These are phyloP conservation scores for Mythimna vitellina DNA, from an alignment of 2,888 invertebrate species.

Conservation along the genomic window DNA sequence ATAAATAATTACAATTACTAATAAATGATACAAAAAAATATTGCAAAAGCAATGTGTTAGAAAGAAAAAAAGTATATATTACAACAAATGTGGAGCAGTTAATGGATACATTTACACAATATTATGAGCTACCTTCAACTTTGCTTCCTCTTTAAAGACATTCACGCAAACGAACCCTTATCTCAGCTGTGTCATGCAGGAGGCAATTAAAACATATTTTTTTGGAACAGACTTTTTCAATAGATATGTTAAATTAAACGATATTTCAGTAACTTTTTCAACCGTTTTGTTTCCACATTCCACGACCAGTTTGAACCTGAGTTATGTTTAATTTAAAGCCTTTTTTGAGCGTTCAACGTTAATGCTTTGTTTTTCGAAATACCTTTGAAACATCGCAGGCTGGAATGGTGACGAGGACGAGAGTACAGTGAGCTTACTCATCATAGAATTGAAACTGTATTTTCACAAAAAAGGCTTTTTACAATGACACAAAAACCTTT, in stretches of 20 bases:
- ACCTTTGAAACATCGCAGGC: not conserved
- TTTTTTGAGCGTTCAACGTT: constrained; percentile 6
- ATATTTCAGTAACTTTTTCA: constrained; percentile 29
- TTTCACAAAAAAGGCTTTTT: not conserved
- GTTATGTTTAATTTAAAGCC: constrained; percentile 28
- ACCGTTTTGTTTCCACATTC: constrained; percentile 21
- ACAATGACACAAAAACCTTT: not conserved
- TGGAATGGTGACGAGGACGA: not conserved
- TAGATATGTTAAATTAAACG: constrained; percentile 25
- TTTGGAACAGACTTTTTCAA: constrained; percentile 13
- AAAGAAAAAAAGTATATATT: too few species aligned
- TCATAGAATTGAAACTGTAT: too few species aligned
- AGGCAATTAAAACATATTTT: constrained; percentile 3
- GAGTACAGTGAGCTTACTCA: not conserved
- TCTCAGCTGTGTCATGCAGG: not conserved
- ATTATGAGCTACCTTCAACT: too few species aligned
- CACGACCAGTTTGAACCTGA: constrained; percentile 13
- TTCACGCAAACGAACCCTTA: too few species aligned
- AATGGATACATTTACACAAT: too few species aligned
- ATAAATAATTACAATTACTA: too few species aligned
- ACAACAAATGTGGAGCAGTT: too few species aligned
- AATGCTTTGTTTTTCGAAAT: constrained; percentile 13
- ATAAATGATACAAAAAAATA: too few species aligned
- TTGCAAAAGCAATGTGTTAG: too few species aligned
- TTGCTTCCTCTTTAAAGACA: too few species aligned